These are phyloP conservation scores for Spermophilus dauricus DNA, from an alignment of 2,113 vertebrate genomes.

Conservation along the genomic window DNA sequence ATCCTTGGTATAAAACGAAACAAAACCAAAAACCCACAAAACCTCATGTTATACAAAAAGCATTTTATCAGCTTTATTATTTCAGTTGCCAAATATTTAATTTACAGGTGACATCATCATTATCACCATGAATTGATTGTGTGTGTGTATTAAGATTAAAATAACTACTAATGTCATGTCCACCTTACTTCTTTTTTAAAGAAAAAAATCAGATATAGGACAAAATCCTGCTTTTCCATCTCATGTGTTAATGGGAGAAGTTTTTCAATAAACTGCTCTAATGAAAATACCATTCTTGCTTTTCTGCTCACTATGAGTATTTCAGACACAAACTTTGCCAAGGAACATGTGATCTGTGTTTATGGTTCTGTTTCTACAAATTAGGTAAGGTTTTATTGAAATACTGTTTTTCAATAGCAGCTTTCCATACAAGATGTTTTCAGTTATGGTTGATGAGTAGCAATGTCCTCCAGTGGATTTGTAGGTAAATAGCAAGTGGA, in stretches of 20 bases:
- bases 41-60: neutral
- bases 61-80: neutral
- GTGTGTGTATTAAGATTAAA: neutral
- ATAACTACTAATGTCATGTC: neutral
- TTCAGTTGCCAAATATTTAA: neutral
- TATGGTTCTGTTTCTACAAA: neutral
- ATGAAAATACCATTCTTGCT: neutral
- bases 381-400: neutral
- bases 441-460: neutral
- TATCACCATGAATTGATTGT: neutral
- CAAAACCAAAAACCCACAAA: no score
- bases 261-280: neutral
- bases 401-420: neutral
- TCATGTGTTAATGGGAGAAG: fast-evolving
- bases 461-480: conserved; percentile 38
- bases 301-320: neutral
- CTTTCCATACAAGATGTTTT: neutral
- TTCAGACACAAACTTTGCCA: neutral
- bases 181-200: neutral
- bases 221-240: neutral
- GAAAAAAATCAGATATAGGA: neutral
- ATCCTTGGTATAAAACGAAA: no score
- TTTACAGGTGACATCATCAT: neutral
- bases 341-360: neutral
- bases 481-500: conserved; percentile 12